Evolutionary conservation across 2,797 vertebrate genomes (phyloP).

Genomic region (Ptychadena robeensis): DNA sequence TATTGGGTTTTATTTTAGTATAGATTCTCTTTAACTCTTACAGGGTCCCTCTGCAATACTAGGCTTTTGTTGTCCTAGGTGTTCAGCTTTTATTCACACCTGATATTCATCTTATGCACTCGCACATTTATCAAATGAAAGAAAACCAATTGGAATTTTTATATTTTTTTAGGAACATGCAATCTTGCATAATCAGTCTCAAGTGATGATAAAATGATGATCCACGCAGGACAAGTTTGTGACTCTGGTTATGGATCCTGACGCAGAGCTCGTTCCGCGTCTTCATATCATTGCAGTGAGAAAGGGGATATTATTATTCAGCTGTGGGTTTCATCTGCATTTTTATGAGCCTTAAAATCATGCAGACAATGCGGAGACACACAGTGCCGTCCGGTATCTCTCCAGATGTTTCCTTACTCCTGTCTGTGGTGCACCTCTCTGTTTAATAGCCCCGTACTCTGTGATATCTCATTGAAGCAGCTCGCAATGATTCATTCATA

Average conservation of each 20-base stretch:
- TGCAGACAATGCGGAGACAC: conserved; percentile 1
- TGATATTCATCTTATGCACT: no score
- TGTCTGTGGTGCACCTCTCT: conserved; percentile 3
- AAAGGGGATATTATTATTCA: conserved; percentile 28
- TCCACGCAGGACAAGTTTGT: conserved; percentile 4
- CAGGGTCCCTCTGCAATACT: no score
- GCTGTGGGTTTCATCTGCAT: conserved; percentile 36
- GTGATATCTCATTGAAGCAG: neutral
- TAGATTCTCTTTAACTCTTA: no score
- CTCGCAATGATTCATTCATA: neutral
- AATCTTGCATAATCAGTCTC: no score
- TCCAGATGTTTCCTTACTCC: conserved; percentile 19
- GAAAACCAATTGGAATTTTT: no score
- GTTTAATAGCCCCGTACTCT: conserved; percentile 1
- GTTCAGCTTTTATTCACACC: no score
- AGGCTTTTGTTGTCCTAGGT: no score
- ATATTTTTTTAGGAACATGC: no score
- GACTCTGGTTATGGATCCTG: conserved; percentile 23
- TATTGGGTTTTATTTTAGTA: no score
- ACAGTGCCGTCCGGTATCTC: neutral
- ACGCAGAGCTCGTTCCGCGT: conserved; percentile 3
- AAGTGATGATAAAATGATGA: neutral
- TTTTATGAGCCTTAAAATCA: conserved; percentile 37
- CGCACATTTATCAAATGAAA: no score
- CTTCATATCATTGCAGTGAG: conserved; percentile 19